Percentiles rank a stretch among this genome's conserved stretches.
These are phyloP conservation scores for Drosophila bocqueti DNA, from an alignment of 1,140 invertebrate species.

Conservation along the genomic window DNA sequence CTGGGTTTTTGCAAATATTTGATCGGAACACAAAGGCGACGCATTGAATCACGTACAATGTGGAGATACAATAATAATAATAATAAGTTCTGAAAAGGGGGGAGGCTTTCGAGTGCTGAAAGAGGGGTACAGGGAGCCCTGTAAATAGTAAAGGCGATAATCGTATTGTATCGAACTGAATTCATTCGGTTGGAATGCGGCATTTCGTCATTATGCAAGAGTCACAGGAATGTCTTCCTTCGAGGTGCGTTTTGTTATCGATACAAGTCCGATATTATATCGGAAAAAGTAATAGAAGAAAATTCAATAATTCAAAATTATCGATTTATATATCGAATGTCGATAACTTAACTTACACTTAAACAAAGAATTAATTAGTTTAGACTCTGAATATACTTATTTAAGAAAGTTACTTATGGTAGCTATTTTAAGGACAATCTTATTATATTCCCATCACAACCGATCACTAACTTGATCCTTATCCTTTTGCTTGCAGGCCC, in stretches of 20 bases:
- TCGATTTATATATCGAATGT: background rate
- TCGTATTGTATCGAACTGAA: background rate
- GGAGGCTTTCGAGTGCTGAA: conserved; percentile 11
- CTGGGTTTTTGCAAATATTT: conserved; percentile 39
- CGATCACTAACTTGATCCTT: background rate
- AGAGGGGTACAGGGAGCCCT: background rate
- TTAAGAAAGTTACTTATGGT: background rate
- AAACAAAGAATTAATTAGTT: background rate
- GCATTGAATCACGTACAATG: conserved; percentile 73
- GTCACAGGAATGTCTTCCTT: background rate
- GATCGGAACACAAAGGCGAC: conserved; percentile 56
- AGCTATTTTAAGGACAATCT: background rate
- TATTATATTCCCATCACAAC: background rate
- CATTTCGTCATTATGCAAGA: conserved; percentile 2
- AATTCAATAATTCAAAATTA: background rate
- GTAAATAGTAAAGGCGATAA: conserved; percentile 9
- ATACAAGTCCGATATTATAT: background rate
- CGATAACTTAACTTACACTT: background rate
- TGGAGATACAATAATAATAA: conserved; percentile 25
- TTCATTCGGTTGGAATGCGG: conserved; percentile 25
- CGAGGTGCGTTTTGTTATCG: background rate
- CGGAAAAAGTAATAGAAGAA: background rate
- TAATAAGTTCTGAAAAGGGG: conserved; percentile 9
- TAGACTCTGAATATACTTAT: background rate
- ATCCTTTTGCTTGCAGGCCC: conserved; percentile 87